phyloP scores from a whole-genome alignment of 2,888 invertebrate species.

The Anorthoa munda region DNA sequence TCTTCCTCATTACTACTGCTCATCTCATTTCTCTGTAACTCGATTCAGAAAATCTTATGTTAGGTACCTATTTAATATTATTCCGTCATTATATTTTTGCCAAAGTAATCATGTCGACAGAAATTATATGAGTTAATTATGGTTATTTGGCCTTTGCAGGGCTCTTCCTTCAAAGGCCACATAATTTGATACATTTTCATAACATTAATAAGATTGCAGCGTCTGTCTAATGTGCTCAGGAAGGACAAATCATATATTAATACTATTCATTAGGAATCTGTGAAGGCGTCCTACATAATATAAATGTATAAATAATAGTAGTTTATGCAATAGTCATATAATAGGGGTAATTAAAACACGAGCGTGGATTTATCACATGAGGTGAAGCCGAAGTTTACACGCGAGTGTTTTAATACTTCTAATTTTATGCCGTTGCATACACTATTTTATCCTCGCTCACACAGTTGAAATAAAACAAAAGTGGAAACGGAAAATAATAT shows the following conservation, averaged over 20 bases:
- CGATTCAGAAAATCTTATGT: background rate
- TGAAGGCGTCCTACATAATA: background rate
- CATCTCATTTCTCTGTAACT: slow-evolving; percentile 14
- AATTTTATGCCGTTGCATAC: no score
- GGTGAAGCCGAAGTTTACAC: no score
- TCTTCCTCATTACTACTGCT: slow-evolving; percentile 28
- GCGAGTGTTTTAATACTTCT: no score
- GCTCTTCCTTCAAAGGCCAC: background rate
- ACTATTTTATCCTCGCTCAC: no score
- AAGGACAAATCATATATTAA: no score
- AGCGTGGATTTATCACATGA: no score
- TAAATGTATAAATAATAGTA: no score
- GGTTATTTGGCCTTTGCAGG: background rate
- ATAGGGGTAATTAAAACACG: no score
- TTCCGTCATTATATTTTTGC: background rate
- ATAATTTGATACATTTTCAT: background rate
- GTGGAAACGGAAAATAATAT: no score
- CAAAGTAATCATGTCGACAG: background rate
- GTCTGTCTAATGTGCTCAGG: no score
- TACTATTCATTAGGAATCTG: background rate
- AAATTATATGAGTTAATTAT: background rate
- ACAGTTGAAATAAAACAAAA: no score
- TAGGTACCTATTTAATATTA: background rate
- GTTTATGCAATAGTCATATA: no score
- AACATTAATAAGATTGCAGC: background rate